Conservation (phyloP, 2,113 vertebrate genomes). For the Okapia johnstoni region DNA sequence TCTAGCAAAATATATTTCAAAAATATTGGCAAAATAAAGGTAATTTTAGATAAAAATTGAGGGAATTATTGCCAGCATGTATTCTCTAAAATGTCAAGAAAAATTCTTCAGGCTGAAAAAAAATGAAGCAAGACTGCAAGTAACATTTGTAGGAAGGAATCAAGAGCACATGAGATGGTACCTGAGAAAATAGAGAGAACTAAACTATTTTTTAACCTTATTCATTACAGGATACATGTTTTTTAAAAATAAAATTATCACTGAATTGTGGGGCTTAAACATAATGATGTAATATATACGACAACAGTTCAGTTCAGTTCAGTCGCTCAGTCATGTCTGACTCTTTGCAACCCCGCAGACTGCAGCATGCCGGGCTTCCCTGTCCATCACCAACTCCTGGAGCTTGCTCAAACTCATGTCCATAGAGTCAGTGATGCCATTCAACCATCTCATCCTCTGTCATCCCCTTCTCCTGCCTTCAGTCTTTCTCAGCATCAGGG, state of each 20-base stretch:
- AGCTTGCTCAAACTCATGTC: neutral
- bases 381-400: neutral
- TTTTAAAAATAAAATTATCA: neutral
- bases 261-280: neutral
- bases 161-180: neutral
- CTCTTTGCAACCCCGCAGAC: neutral
- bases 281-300: neutral
- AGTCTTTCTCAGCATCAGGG: neutral
- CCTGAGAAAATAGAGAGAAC: neutral
- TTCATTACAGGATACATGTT: neutral
- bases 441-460: neutral
- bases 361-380: rapidly evolving
- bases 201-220: neutral
- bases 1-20: neutral
- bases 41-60: neutral
- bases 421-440: rapidly evolving
- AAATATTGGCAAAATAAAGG: neutral
- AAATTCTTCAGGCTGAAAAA: neutral
- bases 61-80: neutral
- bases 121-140: neutral
- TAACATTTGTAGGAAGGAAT: neutral
- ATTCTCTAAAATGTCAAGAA: neutral
- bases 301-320: neutral
- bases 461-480: neutral
- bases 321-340: neutral